Evolutionary conservation across 1,140 invertebrate genomes (phyloP).

Genomic region (Euwallacea similis): DNA sequence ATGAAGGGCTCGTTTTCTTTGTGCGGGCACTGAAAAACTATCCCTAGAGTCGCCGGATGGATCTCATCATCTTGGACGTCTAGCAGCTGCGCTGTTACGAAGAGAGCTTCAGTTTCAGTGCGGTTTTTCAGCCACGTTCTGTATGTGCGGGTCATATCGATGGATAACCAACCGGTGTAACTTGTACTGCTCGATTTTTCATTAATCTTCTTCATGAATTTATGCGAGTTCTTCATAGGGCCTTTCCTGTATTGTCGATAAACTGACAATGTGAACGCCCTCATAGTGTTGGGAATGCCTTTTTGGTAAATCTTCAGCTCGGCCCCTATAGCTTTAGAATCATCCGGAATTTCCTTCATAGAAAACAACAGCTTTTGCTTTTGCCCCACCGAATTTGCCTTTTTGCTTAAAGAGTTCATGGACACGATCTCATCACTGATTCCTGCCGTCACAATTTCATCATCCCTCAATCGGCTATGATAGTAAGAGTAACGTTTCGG

Average conservation of each 20-base stretch:
- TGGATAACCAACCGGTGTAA: background rate
- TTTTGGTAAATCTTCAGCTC: background rate
- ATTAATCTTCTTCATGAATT: background rate
- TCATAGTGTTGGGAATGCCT: background rate
- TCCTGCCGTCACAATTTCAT: background rate
- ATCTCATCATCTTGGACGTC: background rate
- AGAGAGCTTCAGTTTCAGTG: background rate
- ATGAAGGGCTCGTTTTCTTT: background rate
- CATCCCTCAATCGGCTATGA: background rate
- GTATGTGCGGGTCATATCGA: background rate
- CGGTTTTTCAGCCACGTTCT: background rate
- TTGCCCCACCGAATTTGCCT: background rate
- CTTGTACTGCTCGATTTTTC: background rate
- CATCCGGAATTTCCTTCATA: background rate
- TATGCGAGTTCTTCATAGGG: background rate
- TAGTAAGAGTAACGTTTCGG: background rate
- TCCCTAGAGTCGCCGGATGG: background rate
- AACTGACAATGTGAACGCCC: background rate
- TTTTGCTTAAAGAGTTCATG: background rate
- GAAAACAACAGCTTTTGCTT: background rate
- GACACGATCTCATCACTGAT: background rate
- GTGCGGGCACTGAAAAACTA: background rate
- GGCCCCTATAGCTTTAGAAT: background rate
- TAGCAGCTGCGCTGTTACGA: background rate
- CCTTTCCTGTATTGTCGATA: no score